Conservation (phyloP, 2,113 vertebrate species). For the Delphinapterus leucas region DNA sequence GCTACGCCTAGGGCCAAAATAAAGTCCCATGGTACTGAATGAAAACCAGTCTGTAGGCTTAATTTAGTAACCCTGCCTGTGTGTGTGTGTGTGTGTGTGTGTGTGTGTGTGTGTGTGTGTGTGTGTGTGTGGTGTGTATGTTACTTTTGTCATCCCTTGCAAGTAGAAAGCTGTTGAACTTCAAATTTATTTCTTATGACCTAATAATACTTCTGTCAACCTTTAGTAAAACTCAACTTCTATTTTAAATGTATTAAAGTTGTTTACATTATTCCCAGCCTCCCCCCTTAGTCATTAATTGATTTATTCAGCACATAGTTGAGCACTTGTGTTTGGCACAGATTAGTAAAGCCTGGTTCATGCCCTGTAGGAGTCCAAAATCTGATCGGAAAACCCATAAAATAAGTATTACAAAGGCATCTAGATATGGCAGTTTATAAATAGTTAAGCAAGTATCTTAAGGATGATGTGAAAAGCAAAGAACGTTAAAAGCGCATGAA, state of each 20-base stretch:
- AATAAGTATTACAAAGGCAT: background rate
- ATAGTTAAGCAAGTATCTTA: background rate
- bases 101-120: background rate
- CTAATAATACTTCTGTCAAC: background rate
- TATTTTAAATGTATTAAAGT: background rate
- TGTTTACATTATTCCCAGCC: background rate
- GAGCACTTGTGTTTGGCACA: background rate
- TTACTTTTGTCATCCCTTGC: background rate
- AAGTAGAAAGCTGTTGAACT: background rate
- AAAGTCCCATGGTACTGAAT: background rate
- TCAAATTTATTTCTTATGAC: background rate
- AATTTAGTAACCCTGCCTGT: background rate
- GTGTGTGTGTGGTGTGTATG: background rate
- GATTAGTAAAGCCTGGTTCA: background rate
- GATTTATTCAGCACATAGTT: background rate
- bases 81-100: background rate
- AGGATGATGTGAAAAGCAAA: background rate
- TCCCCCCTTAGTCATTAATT: background rate
- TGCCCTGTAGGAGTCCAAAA: background rate
- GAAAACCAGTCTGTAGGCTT: background rate
- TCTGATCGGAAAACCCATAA: background rate
- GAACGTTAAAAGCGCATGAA: background rate
- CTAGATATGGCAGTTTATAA: background rate
- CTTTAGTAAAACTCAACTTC: background rate
- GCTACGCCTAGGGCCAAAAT: background rate